Evolutionary conservation across 2,113 vertebrate species (phyloP), one percentile per base, ranked within the genome.

Genomic region (Sapayoa aenigma): DNA sequence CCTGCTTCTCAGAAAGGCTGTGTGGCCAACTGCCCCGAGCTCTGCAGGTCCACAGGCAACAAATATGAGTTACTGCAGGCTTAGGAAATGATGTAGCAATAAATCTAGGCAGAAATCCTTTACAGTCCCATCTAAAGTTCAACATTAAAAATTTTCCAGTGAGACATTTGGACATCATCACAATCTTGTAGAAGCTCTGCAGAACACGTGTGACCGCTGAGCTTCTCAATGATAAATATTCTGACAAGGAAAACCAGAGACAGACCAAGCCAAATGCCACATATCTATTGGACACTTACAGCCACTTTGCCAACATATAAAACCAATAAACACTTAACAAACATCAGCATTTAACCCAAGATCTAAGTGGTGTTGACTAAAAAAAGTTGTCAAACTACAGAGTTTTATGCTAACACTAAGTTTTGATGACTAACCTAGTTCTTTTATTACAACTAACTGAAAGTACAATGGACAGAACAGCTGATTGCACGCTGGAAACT

Each of bases 351-450:
- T 82, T 47, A 85, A 74, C 28, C 60, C 30, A 82, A 22, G 31
- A 69, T 14, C 49, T 58, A 41, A 68, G 23, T 18, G 8, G 31
- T 5, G 9, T 2, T 78, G n/a, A 46, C 55, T 33, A 87, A 62
- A 90, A 42, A 47, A 33, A 53, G 19, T 15, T 30, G 35, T 52
- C 46, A 31, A 92, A 49, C 41, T 9, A 59, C 25, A 0, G 18
- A 71, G 44, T 49, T 89, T 62, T 60, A 79, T 66, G 46, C 37
- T 41, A 62, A 27, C 25, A 18, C 47, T 21, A 41, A 42, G 1
- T 56, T 91, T 67, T 46, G 89, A 92, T 95, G 91, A 96, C 60
- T 90, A 52, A 80, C 62, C 42, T 17, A 47, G 18, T 90, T 93
- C 55, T 83, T 95, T 95, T 20, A 71, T 63, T 66, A 16, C 39